phyloP scores from a whole-genome alignment of 2,113 vertebrate genomes.

The Hemiprocne comata region DNA sequence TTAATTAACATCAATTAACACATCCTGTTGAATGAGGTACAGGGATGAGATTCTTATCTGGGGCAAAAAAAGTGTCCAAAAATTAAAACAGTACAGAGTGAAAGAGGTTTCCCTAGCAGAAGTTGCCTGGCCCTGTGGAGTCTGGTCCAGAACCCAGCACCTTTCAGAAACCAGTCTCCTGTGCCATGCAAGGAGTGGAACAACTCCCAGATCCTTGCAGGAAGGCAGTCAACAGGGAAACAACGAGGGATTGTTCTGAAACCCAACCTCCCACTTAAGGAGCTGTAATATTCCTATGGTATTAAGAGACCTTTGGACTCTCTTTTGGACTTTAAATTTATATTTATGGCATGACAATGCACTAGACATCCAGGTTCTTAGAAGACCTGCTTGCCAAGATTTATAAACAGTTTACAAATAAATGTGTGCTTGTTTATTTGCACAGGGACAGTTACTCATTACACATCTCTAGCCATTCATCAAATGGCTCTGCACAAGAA shows the following conservation, averaged over 20 bases:
- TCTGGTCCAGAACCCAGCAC: not conserved
- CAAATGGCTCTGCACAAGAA: not conserved
- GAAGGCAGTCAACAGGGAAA: not conserved
- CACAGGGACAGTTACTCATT: not conserved
- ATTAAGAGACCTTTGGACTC: not conserved
- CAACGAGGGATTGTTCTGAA: not conserved
- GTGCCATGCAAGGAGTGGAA: not conserved
- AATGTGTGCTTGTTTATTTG: not conserved
- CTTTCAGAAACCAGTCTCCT: not conserved
- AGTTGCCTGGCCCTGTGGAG: not conserved
- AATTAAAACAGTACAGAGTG: not conserved
- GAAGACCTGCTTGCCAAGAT: not conserved
- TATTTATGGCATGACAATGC: not conserved
- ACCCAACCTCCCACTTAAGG: not conserved
- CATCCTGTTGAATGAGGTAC: not conserved
- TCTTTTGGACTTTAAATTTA: not conserved
- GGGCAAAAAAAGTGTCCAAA: not conserved
- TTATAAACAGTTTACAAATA: not conserved
- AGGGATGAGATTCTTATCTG: not conserved
- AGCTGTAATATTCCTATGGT: not conserved
- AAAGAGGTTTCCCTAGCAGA: not conserved
- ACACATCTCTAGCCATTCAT: not conserved
- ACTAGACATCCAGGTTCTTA: fast-evolving
- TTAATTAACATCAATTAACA: not conserved
- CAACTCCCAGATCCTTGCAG: not conserved